These are phyloP conservation scores for Hypomecis punctinalis DNA, from an alignment of 2,888 invertebrate species.

Conservation along the genomic window DNA sequence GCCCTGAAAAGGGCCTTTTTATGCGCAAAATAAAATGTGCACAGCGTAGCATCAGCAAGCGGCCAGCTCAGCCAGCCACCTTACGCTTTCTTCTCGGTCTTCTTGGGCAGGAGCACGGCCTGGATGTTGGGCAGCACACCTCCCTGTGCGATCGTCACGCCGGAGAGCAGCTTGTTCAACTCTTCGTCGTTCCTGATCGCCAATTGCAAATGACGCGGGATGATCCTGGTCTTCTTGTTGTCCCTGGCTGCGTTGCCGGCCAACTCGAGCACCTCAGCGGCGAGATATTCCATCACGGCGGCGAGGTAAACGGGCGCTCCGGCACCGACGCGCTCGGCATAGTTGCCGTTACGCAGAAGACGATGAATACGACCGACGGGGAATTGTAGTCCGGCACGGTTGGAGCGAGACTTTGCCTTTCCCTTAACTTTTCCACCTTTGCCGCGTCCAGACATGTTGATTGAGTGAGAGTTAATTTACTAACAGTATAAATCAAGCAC, in stretches of 20 bases:
- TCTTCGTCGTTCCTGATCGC: conserved; percentile 99
- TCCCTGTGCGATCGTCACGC: conserved; percentile 99
- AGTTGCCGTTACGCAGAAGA: conserved; percentile 96
- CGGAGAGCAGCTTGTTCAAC: conserved; percentile 97
- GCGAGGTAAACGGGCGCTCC: conserved; percentile 99
- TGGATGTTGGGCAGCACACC: conserved; percentile 87
- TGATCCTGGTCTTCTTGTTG: conserved; percentile 99
- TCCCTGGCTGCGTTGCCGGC: conserved; percentile 99
- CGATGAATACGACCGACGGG: conserved; percentile 99
- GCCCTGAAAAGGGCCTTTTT: not conserved
- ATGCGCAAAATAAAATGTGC: not conserved
- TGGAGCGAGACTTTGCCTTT: conserved; percentile 99
- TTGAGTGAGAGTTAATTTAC: no score
- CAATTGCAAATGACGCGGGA: conserved; percentile 99
- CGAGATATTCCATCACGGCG: conserved; percentile 99
- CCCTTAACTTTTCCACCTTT: conserved; percentile 99
- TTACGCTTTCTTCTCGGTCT: no score
- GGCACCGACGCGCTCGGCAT: conserved; percentile 93
- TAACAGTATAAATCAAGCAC: no score
- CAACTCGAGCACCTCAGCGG: conserved; percentile 99
- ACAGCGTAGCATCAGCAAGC: no score
- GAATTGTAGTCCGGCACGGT: conserved; percentile 99
- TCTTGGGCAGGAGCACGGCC: no score
- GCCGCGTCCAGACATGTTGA: conserved; percentile 84
- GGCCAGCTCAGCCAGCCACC: no score